Conservation (phyloP, 2,797 vertebrate species). For the Lepilemur ruficaudatus region DNA sequence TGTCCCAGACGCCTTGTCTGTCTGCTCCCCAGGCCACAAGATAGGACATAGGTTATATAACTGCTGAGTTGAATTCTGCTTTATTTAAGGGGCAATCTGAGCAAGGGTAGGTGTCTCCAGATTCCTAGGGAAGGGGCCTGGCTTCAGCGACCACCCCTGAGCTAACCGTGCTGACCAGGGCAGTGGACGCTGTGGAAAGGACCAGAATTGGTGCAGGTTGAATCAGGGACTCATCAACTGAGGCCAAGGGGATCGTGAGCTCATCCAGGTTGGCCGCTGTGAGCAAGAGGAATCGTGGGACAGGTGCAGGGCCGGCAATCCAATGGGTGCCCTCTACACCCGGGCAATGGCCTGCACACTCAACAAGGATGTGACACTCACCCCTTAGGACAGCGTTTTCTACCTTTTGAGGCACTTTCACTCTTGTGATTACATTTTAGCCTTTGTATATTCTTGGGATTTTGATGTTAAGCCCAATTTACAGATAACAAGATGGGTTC, state of each 20-base stretch:
- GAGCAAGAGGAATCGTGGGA: background rate
- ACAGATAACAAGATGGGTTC: background rate
- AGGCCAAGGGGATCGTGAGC: background rate
- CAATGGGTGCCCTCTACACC: too few relatives aligned
- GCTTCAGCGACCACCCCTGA: background rate
- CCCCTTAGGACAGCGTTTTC: background rate
- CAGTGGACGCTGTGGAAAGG: background rate
- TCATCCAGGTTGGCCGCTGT: background rate
- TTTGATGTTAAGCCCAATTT: background rate
- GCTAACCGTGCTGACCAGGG: background rate
- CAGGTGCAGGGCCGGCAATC: fast-evolving
- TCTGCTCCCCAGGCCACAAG: background rate
- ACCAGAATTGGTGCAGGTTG: background rate
- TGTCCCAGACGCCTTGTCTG: background rate
- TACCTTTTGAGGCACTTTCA: background rate
- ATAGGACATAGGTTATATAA: background rate
- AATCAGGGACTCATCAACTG: background rate
- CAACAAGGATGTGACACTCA: too few relatives aligned
- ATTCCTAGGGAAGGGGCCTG: background rate
- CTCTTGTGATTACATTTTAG: background rate
- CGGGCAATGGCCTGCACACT: fast-evolving
- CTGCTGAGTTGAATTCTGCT: background rate
- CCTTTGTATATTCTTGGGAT: background rate
- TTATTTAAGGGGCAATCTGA: background rate
- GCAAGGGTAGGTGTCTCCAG: background rate